Evolutionary conservation across 35 echinoderm and acorn worm genomes (phyloP).

Genomic region (Apostichopus japonicus): DNA sequence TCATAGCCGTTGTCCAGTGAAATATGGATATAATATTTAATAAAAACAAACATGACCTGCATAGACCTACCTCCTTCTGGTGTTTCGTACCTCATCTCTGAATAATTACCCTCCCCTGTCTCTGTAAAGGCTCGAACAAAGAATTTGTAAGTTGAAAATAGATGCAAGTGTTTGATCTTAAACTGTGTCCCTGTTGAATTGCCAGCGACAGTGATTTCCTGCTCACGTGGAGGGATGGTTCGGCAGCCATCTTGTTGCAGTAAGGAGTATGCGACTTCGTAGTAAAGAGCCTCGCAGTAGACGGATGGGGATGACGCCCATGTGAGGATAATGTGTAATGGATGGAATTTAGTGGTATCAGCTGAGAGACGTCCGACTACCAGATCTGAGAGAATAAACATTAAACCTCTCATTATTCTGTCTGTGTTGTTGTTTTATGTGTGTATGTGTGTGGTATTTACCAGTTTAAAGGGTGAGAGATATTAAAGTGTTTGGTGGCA

Average conservation of each 20-base stretch:
- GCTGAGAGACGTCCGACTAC: not conserved
- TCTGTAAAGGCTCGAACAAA: constrained; percentile 27
- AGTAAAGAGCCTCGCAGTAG: not conserved
- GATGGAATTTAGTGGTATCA: not conserved
- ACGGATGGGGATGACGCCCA: not conserved
- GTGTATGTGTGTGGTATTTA: no score
- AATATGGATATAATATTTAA: no score
- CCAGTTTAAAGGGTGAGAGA: no score
- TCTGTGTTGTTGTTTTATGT: no score
- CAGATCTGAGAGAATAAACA: not conserved
- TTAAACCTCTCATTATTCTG: no score
- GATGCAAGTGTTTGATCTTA: not conserved
- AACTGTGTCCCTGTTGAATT: not conserved
- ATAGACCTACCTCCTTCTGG: constrained; percentile 25
- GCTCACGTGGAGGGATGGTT: not conserved
- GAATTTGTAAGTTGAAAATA: constrained; percentile 23
- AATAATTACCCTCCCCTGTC: constrained; percentile 11
- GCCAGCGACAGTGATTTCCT: not conserved
- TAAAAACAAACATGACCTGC: no score
- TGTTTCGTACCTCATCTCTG: not conserved
- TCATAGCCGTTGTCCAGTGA: no score
- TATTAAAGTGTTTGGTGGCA: no score
- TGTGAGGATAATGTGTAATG: constrained; percentile 24
- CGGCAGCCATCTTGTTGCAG: constrained; percentile 15
- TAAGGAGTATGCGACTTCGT: not conserved